phyloP scores from a whole-genome alignment of 2,888 invertebrate species.

The Drosophila quasianomalipes region DNA sequence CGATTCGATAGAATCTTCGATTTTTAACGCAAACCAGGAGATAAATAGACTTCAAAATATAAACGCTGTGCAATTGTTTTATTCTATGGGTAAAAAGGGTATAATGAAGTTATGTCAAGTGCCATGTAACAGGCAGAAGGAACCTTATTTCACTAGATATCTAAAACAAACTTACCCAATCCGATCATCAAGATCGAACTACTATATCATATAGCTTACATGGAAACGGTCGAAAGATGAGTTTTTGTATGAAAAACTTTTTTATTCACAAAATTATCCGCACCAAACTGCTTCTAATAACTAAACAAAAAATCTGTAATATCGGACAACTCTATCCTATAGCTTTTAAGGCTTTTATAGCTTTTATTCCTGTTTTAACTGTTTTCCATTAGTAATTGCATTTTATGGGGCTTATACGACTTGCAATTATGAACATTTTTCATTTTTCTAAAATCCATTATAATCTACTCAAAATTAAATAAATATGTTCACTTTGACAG shows the following conservation, averaged over 20 bases:
- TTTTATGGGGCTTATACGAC: background rate
- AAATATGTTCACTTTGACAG: background rate
- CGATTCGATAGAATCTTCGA: constrained; percentile 38
- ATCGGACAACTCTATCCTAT: background rate
- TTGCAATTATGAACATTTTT: background rate
- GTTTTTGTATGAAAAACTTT: background rate
- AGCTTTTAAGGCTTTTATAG: too few relatives aligned
- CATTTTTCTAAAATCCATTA: background rate
- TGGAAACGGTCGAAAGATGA: background rate
- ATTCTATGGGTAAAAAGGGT: background rate
- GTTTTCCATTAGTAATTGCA: background rate
- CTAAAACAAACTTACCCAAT: background rate
- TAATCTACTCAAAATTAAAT: background rate
- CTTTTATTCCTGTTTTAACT: background rate
- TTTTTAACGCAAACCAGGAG: constrained; percentile 28
- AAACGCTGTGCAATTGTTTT: background rate
- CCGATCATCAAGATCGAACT: background rate
- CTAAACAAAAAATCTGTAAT: background rate
- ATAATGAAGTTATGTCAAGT: background rate
- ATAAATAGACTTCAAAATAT: constrained; percentile 17
- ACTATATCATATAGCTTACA: background rate
- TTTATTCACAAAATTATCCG: background rate
- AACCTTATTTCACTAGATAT: background rate
- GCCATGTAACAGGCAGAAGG: background rate
- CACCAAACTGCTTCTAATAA: background rate